Percentiles rank a stretch among this genome's conserved stretches.
Evolutionary conservation across 2,797 vertebrate genomes (phyloP).

Genomic region (Sardinella longiceps): DNA sequence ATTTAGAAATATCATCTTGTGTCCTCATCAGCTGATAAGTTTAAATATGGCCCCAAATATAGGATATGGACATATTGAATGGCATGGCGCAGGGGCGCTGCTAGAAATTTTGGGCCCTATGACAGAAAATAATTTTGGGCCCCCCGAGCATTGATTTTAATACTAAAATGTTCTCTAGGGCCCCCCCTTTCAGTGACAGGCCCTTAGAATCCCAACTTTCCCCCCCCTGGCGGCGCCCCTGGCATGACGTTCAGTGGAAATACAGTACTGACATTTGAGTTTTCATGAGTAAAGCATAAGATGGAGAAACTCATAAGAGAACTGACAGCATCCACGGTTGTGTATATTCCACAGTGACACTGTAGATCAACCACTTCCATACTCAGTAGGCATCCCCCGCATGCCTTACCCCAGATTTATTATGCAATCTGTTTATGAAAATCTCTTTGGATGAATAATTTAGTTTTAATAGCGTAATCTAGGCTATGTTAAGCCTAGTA

Average conservation of each 20-base stretch:
- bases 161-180: too few relatives aligned
- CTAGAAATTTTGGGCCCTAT: too few relatives aligned
- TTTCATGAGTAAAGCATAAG: not conserved
- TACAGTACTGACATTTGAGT: not conserved
- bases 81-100: too few relatives aligned
- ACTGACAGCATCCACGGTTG: not conserved
- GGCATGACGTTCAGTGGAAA: not conserved
- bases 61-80: not conserved
- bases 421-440: constrained; percentile 30
- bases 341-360: not conserved
- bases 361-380: not conserved
- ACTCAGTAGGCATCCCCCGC: constrained; percentile 30
- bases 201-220: too few relatives aligned
- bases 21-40: not conserved
- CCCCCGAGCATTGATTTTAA: too few relatives aligned
- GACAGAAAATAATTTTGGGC: too few relatives aligned
- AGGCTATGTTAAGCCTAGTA: not conserved
- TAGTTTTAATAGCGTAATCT: constrained; percentile 17
- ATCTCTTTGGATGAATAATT: constrained; percentile 16
- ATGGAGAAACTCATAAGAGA: not conserved
- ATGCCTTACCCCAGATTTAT: constrained; percentile 51
- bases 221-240: too few relatives aligned
- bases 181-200: too few relatives aligned
- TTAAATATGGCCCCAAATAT: not conserved
- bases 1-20: not conserved